Percentiles rank a stretch among this genome's conserved stretches.
These are phyloP conservation scores for Euspilapteryx auroguttella DNA, from an alignment of 2,888 invertebrate species.

Conservation along the genomic window DNA sequence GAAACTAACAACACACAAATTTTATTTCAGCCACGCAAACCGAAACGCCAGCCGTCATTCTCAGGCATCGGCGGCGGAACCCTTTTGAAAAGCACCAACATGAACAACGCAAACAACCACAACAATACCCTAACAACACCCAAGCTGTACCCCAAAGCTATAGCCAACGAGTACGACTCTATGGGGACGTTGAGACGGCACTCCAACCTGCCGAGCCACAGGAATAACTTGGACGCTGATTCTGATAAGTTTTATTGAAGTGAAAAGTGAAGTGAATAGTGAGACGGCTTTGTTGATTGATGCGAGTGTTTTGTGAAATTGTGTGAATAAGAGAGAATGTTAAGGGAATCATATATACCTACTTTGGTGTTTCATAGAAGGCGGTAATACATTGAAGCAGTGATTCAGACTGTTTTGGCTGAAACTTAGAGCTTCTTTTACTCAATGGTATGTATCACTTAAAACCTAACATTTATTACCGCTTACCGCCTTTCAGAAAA, in stretches of 20 bases:
- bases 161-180: constrained; percentile 74
- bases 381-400: too few species aligned
- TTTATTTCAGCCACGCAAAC: constrained; percentile 39
- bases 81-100: constrained; percentile 60
- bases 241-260: constrained; percentile 68
- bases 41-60: constrained; percentile 73
- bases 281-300: constrained; percentile 1
- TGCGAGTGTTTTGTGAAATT: too few species aligned
- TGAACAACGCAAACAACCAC: constrained; percentile 65
- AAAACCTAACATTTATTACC: too few species aligned
- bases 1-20: constrained; percentile 1
- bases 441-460: too few species aligned
- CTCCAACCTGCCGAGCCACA: constrained; percentile 71
- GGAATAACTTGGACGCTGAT: constrained; percentile 63
- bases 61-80: constrained; percentile 56
- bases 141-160: constrained; percentile 69
- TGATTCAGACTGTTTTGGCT: too few species aligned
- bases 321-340: too few species aligned
- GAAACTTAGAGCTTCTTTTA: too few species aligned
- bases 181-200: constrained; percentile 76
- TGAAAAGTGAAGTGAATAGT: too few species aligned
- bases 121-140: constrained; percentile 61
- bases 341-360: too few species aligned
- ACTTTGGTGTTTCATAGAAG: too few species aligned
- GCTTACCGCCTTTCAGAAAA: too few species aligned